Evolutionary conservation across 2,888 invertebrate genomes (phyloP), one percentile per base, ranked within the genome.

Genomic region (Patella pellucida): DNA sequence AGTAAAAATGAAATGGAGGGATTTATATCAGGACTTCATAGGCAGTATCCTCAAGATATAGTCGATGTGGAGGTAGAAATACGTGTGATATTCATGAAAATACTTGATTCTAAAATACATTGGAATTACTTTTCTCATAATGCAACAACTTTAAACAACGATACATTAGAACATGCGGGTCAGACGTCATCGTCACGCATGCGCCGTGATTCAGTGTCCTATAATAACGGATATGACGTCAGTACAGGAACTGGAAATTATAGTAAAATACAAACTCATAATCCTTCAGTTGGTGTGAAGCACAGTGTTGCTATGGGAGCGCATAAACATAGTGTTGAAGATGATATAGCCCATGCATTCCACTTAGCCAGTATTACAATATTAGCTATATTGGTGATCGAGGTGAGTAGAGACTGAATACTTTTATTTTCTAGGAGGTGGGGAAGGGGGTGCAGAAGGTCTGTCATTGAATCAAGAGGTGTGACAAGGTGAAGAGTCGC

Each of bases 311-410:
- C 31, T 51, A 41, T 71, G 23, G 62, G 73, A 52, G 70, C 69
- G n/a, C 70, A 74, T 14, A 73, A 68, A 12, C 79, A 83, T 71
- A 79, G 82, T 68, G 78, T 85, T 41, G 81, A 85, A 72, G 86
- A 85, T 74, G 76, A 82, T 14, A 85, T 88, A 69, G 88, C 87
- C 69, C 85, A 87, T 74, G 84, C 85, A n/a, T 85, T 85, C 72
- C 88, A 88, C 77, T 83, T 84, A 71, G 84, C 84, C 70, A 88
- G 88, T 79, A 83, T 87, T 68, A 78, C 85, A 14, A 84, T 88
- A 62, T 73, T 88, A 68, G 84, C 83, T 52, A 76, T 86, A 23
- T 79, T 88, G 9, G 77, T 86, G 52, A 71, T 86, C 56, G 85
- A 87, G 85, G 88, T 88, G 74, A 79, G 85, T 79, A 62, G 3